Conservation (phyloP, 2,113 vertebrate genomes). For the Scomber japonicus region DNA sequence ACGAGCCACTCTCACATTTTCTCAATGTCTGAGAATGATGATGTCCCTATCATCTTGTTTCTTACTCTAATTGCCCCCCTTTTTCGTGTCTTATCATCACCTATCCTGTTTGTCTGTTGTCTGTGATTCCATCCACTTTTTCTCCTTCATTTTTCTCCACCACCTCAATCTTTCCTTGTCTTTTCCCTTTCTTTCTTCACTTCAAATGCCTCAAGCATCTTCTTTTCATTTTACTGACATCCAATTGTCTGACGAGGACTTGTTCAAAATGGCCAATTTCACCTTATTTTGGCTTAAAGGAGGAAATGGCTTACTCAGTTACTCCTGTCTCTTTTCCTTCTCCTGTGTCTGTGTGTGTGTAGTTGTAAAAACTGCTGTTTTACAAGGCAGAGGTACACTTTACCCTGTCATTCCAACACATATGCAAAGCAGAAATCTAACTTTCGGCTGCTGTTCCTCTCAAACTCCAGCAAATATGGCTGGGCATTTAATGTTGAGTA, state of each 20-base stretch:
- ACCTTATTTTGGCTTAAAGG: conserved; percentile 30
- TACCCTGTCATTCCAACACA: background rate
- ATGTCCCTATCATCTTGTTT: conserved; percentile 16
- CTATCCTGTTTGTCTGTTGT: conserved; percentile 12
- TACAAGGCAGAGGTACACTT: background rate
- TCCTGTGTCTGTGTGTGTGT: background rate
- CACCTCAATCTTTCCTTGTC: background rate
- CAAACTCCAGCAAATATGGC: background rate
- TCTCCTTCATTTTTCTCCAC: background rate
- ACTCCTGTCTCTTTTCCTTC: background rate
- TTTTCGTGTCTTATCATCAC: conserved; percentile 16
- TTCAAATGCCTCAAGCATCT: background rate
- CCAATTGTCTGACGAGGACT: conserved; percentile 27
- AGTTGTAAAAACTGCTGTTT: conserved; percentile 4
- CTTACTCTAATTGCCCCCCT: conserved; percentile 11
- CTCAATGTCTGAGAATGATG: conserved; percentile 1
- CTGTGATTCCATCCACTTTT: background rate
- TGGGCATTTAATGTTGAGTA: too few relatives aligned
- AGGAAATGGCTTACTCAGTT: conserved; percentile 20
- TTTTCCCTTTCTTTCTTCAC: conserved; percentile 4
- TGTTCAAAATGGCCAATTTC: conserved; percentile 25
- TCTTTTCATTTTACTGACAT: conserved; percentile 9
- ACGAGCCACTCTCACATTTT: background rate
- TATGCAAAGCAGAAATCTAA: background rate
- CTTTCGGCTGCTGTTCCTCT: background rate